Percentiles rank a stretch among this genome's conserved stretches.
These are phyloP conservation scores for Hipparchia semele DNA, from an alignment of 2,888 invertebrate species.

Conservation along the genomic window DNA sequence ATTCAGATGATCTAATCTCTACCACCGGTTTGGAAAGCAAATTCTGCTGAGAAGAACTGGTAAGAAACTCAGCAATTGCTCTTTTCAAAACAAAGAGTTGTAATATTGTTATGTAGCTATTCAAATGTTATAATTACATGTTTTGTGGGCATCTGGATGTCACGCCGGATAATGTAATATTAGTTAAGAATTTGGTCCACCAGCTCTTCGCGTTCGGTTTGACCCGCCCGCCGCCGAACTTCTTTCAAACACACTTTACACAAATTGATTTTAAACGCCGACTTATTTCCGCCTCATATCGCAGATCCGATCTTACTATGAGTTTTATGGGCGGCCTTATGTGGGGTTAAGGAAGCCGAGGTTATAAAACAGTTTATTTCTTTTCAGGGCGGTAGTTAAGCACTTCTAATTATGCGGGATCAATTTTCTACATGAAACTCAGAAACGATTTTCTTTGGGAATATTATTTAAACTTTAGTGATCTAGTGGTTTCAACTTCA, in stretches of 20 bases:
- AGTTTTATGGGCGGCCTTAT: conserved; percentile 79
- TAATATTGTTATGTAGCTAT: too few relatives aligned
- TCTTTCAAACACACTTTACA: conserved; percentile 77
- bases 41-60: too few relatives aligned
- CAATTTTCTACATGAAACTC: conserved; percentile 17
- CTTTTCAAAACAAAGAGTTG: too few relatives aligned
- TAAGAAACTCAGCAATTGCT: too few relatives aligned
- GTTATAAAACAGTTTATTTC: conserved; percentile 82
- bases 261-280: conserved; percentile 83
- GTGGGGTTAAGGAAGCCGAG: conserved; percentile 76
- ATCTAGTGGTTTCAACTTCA: not conserved
- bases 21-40: too few relatives aligned
- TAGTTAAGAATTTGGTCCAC: too few relatives aligned
- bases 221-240: conserved; percentile 62
- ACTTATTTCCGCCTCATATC: conserved; percentile 83
- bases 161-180: too few relatives aligned
- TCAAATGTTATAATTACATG: too few relatives aligned
- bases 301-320: conserved; percentile 79
- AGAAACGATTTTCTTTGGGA: not conserved
- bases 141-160: too few relatives aligned
- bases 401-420: conserved; percentile 42
- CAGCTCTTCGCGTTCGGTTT: conserved; percentile 49
- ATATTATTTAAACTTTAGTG: not conserved
- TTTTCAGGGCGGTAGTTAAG: conserved; percentile 68
- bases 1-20: too few relatives aligned